phyloP scores from a whole-genome alignment of 2,888 invertebrate genomes.

The Leptopilina myrica region DNA sequence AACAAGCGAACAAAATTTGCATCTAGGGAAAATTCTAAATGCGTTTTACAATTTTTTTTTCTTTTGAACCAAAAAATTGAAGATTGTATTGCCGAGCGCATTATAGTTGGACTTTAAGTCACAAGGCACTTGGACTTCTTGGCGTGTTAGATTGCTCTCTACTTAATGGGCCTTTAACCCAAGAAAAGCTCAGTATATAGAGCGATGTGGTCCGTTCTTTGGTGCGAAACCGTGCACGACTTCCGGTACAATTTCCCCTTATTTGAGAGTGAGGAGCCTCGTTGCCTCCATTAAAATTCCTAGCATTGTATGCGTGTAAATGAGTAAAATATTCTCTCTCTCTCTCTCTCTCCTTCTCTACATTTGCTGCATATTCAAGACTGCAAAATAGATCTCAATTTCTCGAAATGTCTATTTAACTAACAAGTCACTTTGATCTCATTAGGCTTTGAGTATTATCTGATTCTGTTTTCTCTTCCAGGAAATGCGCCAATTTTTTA shows the following conservation, averaged over 20 bases:
- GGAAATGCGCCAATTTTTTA: no score
- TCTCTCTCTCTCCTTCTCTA: no score
- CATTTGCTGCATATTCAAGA: no score
- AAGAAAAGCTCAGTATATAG: constrained; percentile 48
- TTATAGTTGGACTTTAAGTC: constrained; percentile 42
- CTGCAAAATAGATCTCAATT: constrained; percentile 2
- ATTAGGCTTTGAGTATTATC: constrained; percentile 13
- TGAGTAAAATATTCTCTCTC: constrained; percentile 16
- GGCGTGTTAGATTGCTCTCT: constrained; percentile 60
- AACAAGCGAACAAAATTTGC: constrained; percentile 61
- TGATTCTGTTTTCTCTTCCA: no score
- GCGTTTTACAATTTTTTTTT: constrained; percentile 23
- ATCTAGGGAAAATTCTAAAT: constrained; percentile 53
- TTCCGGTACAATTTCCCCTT: constrained; percentile 70
- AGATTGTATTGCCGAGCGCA: constrained; percentile 30
- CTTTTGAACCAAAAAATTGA: background rate
- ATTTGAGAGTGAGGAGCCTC: constrained; percentile 55
- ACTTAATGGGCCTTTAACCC: constrained; percentile 71
- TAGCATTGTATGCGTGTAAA: constrained; percentile 15
- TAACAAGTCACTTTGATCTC: constrained; percentile 27
- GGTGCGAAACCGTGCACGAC: constrained; percentile 56
- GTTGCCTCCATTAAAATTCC: constrained; percentile 36
- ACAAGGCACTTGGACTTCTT: constrained; percentile 43
- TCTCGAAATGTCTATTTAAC: background rate
- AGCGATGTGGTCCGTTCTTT: constrained; percentile 47